These are phyloP conservation scores for Diaperis boleti DNA, from an alignment of 2,888 invertebrate species.

Conservation along the genomic window DNA sequence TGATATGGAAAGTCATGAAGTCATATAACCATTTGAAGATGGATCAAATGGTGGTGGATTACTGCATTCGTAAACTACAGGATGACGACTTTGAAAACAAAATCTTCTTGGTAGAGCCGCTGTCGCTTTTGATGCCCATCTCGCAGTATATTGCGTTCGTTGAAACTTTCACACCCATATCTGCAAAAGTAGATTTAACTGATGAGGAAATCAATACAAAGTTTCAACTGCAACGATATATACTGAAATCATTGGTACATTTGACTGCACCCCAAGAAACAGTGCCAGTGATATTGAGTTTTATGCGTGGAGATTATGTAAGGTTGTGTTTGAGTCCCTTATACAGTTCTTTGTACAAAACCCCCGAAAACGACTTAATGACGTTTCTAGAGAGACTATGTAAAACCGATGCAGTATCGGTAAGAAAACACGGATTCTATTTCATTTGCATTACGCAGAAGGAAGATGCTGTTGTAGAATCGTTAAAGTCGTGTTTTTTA, in stretches of 20 bases:
- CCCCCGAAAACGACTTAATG: neutral
- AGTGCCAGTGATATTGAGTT: neutral
- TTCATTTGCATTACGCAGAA: slow-evolving; percentile 1
- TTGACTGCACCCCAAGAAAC: neutral
- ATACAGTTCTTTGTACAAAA: neutral
- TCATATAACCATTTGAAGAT: slow-evolving; percentile 7
- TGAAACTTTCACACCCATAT: slow-evolving; percentile 3
- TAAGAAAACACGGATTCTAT: slow-evolving; percentile 11
- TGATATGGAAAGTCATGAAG: neutral
- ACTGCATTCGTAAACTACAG: neutral
- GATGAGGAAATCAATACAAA: neutral
- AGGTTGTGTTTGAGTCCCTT: slow-evolving; percentile 6
- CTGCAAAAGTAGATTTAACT: neutral
- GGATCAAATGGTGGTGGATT: slow-evolving; percentile 6
- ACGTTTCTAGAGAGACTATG: neutral
- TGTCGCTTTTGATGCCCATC: slow-evolving; percentile 7
- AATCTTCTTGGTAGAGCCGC: neutral
- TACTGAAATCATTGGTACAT: neutral
- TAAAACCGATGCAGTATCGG: neutral
- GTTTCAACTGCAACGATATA: slow-evolving; percentile 3
- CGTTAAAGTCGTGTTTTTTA: slow-evolving; percentile 1
- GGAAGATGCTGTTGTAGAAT: neutral
- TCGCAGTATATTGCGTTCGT: neutral
- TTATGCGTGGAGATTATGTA: slow-evolving; percentile 4
- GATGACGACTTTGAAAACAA: slow-evolving; percentile 4